Base-by-base conservation (phyloP, 2,113 vertebrate species). In the Puntigrus tetrazona region DNA sequence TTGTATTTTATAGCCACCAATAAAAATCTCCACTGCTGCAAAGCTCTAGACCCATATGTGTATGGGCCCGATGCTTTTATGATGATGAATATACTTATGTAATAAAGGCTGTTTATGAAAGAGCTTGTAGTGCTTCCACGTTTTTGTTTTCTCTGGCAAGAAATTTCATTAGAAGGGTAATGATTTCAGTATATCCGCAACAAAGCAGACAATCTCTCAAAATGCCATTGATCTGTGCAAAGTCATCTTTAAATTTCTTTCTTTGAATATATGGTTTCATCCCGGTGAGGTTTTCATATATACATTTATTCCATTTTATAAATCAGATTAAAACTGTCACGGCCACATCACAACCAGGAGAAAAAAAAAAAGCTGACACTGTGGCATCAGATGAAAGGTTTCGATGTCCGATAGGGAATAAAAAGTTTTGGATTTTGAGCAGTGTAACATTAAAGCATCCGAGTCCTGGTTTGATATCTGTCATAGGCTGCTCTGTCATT, bases 71-170 rank as follows among this genome's bases (percentile, higher is more conserved):
- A 95, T 93, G 93, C 90, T 90, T 94, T 95, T 94, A 95, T 87
- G 88, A 92, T 92, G 93, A 94, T 93, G 94, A 93, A 95, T 92
- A 92, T 89, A 90, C 90, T 92, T 92, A 94, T 93, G 91, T 93
- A 95, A 95, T 95, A 94, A 96, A 93, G 88, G 93, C 92, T 94
- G 95, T 95, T 95, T 93, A 93, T 92, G 92, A 92, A 90, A 89
- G 90, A 92, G 91, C 87, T 59, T 86, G 67, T 43, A 63, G 76
- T 63, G 82, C 29, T 43, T 78, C 31, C 34, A 43, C 27, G 69
- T 90, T 92, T 92, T 92, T 34, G 63, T 78, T 84, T 74, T 78
- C 67, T 31, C 57, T 45, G 41, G 43, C n/a, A 75, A 55, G 59
- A 86, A 88, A 82, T 86, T 84, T 81, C 88, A 88, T 84, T 87